A percentile compares a stretch with the other conserved stretches of the same genome.
These are phyloP conservation scores for Proterorhinus semilunaris DNA, from an alignment of 2,113 vertebrate genomes.

Conservation along the genomic window DNA sequence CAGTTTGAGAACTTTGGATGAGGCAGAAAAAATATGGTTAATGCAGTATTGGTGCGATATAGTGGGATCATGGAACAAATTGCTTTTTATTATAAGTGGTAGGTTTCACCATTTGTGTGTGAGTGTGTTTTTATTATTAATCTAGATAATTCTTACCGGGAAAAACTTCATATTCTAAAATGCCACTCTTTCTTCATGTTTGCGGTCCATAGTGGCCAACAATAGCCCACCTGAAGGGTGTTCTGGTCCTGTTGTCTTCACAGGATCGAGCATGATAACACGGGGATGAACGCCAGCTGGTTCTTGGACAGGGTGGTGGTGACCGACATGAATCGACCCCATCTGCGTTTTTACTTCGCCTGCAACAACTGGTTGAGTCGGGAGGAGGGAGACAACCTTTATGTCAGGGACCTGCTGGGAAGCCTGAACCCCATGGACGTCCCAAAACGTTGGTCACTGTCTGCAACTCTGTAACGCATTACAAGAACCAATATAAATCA, in stretches of 20 bases:
- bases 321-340: conserved; percentile 93
- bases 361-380: conserved; percentile 96
- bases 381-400: conserved; percentile 89
- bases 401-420: conserved; percentile 88
- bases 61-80: too few species aligned
- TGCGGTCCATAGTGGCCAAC: too few species aligned
- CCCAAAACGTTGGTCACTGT: conserved; percentile 84
- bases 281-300: conserved; percentile 90
- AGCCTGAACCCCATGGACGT: conserved; percentile 93
- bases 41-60: too few species aligned
- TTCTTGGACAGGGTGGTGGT: conserved; percentile 90
- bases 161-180: too few species aligned
- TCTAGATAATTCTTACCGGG: too few species aligned
- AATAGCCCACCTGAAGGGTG: neutral
- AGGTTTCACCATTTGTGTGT: too few species aligned
- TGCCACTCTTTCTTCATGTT: too few species aligned
- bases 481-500: too few species aligned
- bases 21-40: too few species aligned
- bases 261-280: conserved; percentile 98
- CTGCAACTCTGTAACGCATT: conserved; percentile 4
- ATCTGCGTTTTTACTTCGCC: conserved; percentile 91
- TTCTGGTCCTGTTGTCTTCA: conserved; percentile 13
- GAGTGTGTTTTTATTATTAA: too few species aligned
- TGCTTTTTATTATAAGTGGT: too few species aligned
- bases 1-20: too few species aligned